Base-by-base conservation (phyloP, 2,888 invertebrate species). In the Caenorhabditis macrosperma region DNA sequence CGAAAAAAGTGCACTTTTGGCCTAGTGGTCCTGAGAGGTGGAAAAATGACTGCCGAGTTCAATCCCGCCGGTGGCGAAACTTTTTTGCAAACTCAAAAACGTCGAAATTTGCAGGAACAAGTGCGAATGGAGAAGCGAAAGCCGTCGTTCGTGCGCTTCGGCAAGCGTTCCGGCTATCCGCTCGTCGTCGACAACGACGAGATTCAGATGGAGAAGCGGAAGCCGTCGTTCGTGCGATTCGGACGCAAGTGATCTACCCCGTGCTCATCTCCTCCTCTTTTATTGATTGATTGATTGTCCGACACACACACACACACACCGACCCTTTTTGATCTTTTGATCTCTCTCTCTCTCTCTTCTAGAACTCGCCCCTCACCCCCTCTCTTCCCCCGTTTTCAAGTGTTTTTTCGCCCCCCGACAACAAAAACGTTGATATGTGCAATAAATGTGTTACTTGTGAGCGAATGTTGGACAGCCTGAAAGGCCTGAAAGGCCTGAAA, bases 101-200 rank as follows among this genome's bases (percentile, higher is more conserved):
- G 24, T 7, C 26, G n/a, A n/a, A n/a, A n/a, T 22, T 48, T 52
- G 12, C 68, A 61, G 77, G 57, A 64, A 41, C 71, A 66, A 59
- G 50, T 71, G 26, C 64, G 50, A 30, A 75, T 74, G 67, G 74
- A 79, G 50, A 85, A 85, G 72, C 78, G 85, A 66, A 85, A 85
- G 71, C 83, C 84, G 46, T 84, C 84, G 44, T 85, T 85, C 76
- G 84, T 85, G 17, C 82, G 85, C 22, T 85, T 85, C 72, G 85
- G 85, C 20, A 85, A 85, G 69, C 80, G 85, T 17, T 82, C 82
- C 41, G 74, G 64, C 44, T 74, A 54, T 20, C 63, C 46, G 48
- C 63, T 57, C 17, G 28, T 66, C 57, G 64, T 61, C 22, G 74
- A 72, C 0, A 15, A 67, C 6, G 71, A 71, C 26, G 71, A 76